Conservation (phyloP, 2,797 vertebrate species). For the Gobio occitaniae region DNA sequence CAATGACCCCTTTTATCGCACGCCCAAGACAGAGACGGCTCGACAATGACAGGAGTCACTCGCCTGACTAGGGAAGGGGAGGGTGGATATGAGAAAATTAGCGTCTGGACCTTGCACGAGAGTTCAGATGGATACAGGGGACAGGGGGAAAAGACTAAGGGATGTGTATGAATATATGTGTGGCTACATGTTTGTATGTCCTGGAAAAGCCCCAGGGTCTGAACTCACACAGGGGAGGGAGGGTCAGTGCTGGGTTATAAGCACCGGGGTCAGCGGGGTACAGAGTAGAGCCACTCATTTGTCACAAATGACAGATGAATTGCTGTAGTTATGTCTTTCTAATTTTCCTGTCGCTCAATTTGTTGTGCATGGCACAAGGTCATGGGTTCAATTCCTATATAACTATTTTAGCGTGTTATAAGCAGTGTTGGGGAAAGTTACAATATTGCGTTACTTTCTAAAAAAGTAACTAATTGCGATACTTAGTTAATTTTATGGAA, state of each 20-base stretch:
- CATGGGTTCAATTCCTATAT: background rate
- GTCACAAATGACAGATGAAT: slow-evolving; percentile 29
- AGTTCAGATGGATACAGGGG: slow-evolving; percentile 12
- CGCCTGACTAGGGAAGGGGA: slow-evolving; percentile 53
- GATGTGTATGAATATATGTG: slow-evolving; percentile 12
- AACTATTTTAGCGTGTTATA: background rate
- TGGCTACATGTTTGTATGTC: slow-evolving; percentile 4
- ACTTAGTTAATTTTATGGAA: background rate
- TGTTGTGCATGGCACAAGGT: background rate
- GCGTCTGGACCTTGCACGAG: slow-evolving; percentile 30
- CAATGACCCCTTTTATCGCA: slow-evolving; percentile 82
- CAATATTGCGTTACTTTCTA: background rate
- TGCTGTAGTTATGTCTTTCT: slow-evolving; percentile 26
- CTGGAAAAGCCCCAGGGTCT: slow-evolving; percentile 2
- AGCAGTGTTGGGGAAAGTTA: background rate
- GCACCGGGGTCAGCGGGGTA: slow-evolving; percentile 21
- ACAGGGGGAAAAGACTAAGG: slow-evolving; percentile 3
- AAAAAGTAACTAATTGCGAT: background rate
- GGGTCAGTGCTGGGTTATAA: slow-evolving; percentile 34
- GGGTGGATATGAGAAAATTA: slow-evolving; percentile 52
- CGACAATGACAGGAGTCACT: slow-evolving; percentile 78
- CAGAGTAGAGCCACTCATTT: background rate
- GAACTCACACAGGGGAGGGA: background rate
- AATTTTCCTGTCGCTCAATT: background rate
- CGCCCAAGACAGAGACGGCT: slow-evolving; percentile 72